Evolutionary conservation across 2,797 vertebrate species (phyloP).

Genomic region (Chiloscyllium punctatum): DNA sequence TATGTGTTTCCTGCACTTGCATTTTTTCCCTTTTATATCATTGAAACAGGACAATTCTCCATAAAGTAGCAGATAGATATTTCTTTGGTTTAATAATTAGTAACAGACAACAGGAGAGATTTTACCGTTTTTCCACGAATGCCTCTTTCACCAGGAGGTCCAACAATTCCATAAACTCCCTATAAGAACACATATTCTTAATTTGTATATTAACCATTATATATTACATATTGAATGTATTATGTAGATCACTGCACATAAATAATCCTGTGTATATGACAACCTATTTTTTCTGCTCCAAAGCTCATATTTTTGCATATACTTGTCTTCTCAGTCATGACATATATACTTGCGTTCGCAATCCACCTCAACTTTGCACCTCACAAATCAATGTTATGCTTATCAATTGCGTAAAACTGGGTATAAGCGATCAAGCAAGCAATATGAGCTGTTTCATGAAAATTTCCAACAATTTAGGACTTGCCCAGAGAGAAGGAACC

Average conservation of each 20-base stretch:
- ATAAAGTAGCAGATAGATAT: not conserved
- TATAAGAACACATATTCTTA: constrained; percentile 42
- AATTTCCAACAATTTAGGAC: not conserved
- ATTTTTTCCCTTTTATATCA: not conserved
- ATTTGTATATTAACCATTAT: not conserved
- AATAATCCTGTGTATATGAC: not conserved
- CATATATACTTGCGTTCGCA: not conserved
- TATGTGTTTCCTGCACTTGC: not conserved
- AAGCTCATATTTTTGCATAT: not conserved
- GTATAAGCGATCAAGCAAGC: not conserved
- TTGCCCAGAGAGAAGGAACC: too few relatives aligned
- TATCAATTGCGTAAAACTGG: not conserved
- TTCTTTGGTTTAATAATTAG: not conserved
- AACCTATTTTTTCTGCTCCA: not conserved
- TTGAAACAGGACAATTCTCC: not conserved
- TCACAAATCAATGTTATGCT: not conserved
- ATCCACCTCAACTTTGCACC: not conserved
- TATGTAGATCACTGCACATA: not conserved
- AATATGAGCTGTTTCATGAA: not conserved
- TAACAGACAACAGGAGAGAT: not conserved
- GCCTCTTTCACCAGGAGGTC: constrained; percentile 61
- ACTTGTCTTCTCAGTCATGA: not conserved
- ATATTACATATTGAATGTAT: not conserved
- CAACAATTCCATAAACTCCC: constrained; percentile 61
- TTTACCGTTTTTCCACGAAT: constrained; percentile 58